Base-by-base conservation (phyloP, 2,888 invertebrate species). In the Penaeus monodon region DNA sequence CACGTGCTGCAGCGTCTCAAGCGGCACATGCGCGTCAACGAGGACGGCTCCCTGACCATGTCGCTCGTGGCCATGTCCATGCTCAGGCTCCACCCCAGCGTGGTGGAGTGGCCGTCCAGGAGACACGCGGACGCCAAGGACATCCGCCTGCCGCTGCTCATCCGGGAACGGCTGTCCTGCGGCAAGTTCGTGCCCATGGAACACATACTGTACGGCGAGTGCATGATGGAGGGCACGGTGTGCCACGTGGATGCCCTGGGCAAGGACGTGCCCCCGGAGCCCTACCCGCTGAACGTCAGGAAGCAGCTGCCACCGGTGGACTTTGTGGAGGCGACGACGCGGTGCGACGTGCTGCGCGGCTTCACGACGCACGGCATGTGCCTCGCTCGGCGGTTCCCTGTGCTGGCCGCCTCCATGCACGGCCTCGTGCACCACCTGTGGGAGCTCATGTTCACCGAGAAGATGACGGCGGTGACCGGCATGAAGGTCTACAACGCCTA, bases 401-500 rank as follows among this genome's bases (percentile, higher is more conserved):
- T 7, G 20, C 38, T 74, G 63, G 82, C 82, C 29, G 74, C 73
- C 64, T 49, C 29, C 63, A 82, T 82, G 82, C 82, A 82, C 44
- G 74, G 82, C 17, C 73, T 82, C 57, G 22, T 33, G 4, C 82
- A 64, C 17, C 33, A 64, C 38, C 22, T 82, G 74, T 63, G 70
- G 70, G 24, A n/a, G 24, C 64, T 82, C 74, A 57, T 82, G 73
- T 82, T 63, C 82, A 27, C 63, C 10, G 17, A 82, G 14, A 74
- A 33, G 63, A 68, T 82, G 74, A 14, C 73, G 33, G 74, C n/a
- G 24, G 33, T 63, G 12, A 63, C 38, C 24, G 82, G 29, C 33
- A 82, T 82, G 24, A 63, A 82, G 24, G 63, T 82, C 3, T 82
- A 82, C 38, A 74, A 82, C 38, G 73, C 63, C 33, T 82, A 63